Evolutionary conservation across 2,797 vertebrate genomes (phyloP).

Genomic region (Ataeniobius toweri): DNA sequence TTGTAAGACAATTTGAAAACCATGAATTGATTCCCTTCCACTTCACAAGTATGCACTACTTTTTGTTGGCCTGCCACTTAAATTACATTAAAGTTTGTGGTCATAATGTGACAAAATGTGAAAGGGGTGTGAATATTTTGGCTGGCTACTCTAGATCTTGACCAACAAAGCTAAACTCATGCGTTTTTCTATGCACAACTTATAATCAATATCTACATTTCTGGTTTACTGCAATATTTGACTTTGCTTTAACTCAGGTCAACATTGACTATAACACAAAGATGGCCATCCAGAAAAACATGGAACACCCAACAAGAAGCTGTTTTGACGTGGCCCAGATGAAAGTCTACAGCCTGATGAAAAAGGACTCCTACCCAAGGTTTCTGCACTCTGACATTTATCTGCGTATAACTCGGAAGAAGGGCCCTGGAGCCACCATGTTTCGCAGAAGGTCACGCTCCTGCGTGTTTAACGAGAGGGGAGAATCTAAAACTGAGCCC

Average conservation of each 20-base stretch:
- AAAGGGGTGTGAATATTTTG: background rate
- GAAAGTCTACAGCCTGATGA: conserved; percentile 91
- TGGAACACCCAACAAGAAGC: conserved; percentile 76
- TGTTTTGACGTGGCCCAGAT: conserved; percentile 88
- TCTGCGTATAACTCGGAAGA: conserved; percentile 79
- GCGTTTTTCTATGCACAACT: background rate
- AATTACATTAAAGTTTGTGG: background rate
- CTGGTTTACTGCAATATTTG: background rate
- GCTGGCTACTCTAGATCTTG: background rate
- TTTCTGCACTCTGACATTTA: conserved; percentile 91
- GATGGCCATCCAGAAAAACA: conserved; percentile 77
- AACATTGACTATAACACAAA: conserved; percentile 94
- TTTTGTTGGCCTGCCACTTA: background rate
- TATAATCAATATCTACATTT: background rate
- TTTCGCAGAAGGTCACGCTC: conserved; percentile 90
- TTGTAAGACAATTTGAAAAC: background rate
- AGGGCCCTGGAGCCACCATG: conserved; percentile 71
- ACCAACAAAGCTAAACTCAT: background rate
- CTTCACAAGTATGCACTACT: background rate
- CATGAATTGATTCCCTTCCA: background rate
- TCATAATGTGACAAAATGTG: background rate
- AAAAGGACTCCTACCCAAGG: conserved; percentile 93
- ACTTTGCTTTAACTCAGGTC: conserved; percentile 77
- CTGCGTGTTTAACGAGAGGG: conserved; percentile 88
- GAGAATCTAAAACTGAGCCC: conserved; percentile 77